Conservation (phyloP, 2,888 invertebrate genomes). For the Steinernema hermaphroditum region DNA sequence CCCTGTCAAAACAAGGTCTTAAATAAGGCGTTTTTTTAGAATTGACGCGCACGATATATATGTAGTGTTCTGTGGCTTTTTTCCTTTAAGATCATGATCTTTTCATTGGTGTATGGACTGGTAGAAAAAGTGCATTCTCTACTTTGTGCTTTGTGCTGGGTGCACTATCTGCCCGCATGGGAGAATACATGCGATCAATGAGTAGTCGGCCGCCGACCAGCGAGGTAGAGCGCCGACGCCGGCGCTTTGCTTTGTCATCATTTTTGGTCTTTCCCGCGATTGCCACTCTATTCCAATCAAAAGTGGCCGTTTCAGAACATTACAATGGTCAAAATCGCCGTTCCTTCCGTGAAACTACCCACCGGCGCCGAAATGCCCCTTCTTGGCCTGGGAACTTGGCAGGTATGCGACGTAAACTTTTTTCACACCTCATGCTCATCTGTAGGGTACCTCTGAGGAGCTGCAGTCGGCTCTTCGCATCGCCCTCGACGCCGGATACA, state of each 20-base stretch:
- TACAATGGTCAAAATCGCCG: neutral
- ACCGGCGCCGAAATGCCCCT: conserved; percentile 52
- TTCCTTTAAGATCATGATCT: too few relatives aligned
- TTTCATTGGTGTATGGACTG: too few relatives aligned
- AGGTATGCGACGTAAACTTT: conserved; percentile 33
- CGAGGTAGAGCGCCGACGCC: neutral
- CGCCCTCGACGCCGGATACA: conserved; percentile 64
- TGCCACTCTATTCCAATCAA: neutral
- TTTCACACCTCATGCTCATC: neutral
- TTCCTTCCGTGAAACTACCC: conserved; percentile 26
- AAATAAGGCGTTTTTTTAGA: too few relatives aligned
- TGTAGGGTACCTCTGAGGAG: conserved; percentile 36
- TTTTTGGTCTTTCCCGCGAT: neutral
- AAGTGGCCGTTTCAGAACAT: too few relatives aligned
- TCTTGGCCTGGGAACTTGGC: conserved; percentile 57
- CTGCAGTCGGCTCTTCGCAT: conserved; percentile 50
- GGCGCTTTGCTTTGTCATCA: neutral
- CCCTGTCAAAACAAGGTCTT: too few relatives aligned
- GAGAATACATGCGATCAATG: neutral
- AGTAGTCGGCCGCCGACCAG: neutral
- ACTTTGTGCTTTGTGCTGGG: conserved; percentile 3
- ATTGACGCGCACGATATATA: too few relatives aligned
- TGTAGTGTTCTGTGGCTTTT: too few relatives aligned
- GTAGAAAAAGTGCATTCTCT: neutral
- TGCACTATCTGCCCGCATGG: neutral